Evolutionary conservation across 2,888 invertebrate genomes (phyloP), one percentile per base, ranked within the genome.

Genomic region (Coelopa pilipes): DNA sequence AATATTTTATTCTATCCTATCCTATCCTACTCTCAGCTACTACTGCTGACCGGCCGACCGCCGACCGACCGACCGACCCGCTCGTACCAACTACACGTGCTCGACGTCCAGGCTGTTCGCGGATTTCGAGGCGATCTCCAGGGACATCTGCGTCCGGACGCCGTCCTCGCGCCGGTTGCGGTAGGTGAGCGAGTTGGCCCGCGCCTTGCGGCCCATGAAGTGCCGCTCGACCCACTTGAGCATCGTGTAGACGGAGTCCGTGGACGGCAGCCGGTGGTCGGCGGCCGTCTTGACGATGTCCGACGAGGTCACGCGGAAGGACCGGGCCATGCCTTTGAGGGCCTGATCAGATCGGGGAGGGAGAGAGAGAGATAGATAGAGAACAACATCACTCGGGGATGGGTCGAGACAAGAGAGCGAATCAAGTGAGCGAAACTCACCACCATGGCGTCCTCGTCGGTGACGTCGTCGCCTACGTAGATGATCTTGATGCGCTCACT

Each of bases 371-470:
- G 15, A 15, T 10, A 12, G 17, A 1, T n/a, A 68, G 10, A 7
- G 53, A 34, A 34, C 7, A 7, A 34, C n/a, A n/a, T n/a, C n/a
- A n/a, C n/a, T n/a, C n/a, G 34, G 34, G 34, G 34, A 34, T 34
- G 34, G 34, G 7, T 34, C 34, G 4, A 4, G 7, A 4, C 7
- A 2, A 34, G 7, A 34, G 34, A 34, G 7, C 2, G 34, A 34
- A 34, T 34, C n/a, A n/a, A n/a, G 13, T 3, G 15, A 34, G 34
- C 2, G 34, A 34, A 10, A 82, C 83, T 81, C 87, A 95, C 95
- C 91, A 92, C 90, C 94, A 96, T 96, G 59, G 96, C 96, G 84
- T 96, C 96, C 88, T 96, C 96, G 84, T 96, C 96, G 0, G 96
- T 96, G 70, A 91, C 90, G 88, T 96, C 96, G 85, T 96, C 96